Evolutionary conservation across 2,888 invertebrate species (phyloP).

Genomic region (Gymnocheta viridis): DNA sequence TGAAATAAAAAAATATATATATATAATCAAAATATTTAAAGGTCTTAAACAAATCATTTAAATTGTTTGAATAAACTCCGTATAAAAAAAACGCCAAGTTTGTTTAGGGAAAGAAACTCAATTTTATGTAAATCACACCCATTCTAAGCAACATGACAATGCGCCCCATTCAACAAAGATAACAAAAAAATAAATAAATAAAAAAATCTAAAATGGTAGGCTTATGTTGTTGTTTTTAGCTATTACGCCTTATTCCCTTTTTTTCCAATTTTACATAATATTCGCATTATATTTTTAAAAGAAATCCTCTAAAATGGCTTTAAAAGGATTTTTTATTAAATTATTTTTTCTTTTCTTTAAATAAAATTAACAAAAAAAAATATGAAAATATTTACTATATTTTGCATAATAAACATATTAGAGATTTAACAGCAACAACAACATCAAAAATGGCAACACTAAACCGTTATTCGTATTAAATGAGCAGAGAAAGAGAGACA

Average conservation of each 20-base stretch:
- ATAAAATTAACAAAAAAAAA: slow-evolving; percentile 35
- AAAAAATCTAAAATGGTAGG: slow-evolving; percentile 48
- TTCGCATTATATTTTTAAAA: slow-evolving; percentile 58
- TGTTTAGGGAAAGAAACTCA: slow-evolving; percentile 30
- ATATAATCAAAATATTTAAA: slow-evolving; percentile 51
- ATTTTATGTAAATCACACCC: slow-evolving; percentile 63
- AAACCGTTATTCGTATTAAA: slow-evolving; percentile 2
- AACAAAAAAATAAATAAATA: neutral
- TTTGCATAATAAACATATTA: slow-evolving; percentile 69
- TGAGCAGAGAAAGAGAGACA: neutral
- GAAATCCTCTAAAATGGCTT: slow-evolving; percentile 58
- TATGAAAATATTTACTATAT: slow-evolving; percentile 57
- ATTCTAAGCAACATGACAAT: slow-evolving; percentile 33
- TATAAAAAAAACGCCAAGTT: slow-evolving; percentile 23
- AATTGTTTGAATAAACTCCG: slow-evolving; percentile 54
- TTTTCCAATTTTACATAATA: slow-evolving; percentile 62
- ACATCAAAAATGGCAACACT: slow-evolving; percentile 55
- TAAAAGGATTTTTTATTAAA: slow-evolving; percentile 51
- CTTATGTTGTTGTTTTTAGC: slow-evolving; percentile 47
- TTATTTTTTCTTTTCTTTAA: slow-evolving; percentile 21
- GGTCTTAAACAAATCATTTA: slow-evolving; percentile 64
- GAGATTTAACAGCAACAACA: slow-evolving; percentile 39
- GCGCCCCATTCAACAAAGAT: neutral
- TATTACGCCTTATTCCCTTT: slow-evolving; percentile 58
- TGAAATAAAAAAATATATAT: slow-evolving; percentile 8